These are phyloP conservation scores for Botrylloides violaceus DNA, from an alignment of 23 tunicate species.

Conservation along the genomic window DNA sequence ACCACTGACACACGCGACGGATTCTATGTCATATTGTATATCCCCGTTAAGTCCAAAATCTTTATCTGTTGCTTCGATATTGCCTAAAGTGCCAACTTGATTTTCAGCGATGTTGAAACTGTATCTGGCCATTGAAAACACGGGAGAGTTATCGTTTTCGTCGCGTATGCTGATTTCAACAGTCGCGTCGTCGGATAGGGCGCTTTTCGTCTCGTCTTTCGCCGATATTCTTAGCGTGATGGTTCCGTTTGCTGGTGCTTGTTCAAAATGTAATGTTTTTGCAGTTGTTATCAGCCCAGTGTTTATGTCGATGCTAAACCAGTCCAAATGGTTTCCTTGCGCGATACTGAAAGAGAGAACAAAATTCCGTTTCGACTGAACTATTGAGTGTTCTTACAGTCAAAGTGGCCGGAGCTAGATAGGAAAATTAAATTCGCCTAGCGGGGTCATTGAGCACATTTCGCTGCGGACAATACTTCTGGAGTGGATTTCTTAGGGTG, in stretches of 20 bases:
- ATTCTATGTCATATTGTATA: constrained; percentile 36
- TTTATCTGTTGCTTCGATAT: constrained; percentile 41
- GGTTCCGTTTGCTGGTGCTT: constrained; percentile 9
- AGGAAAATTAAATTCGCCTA: too few species aligned
- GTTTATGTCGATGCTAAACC: constrained; percentile 47
- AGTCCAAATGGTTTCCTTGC: constrained; percentile 40
- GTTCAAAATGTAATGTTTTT: constrained; percentile 17
- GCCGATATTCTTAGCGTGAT: constrained; percentile 33
- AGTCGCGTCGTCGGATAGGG: constrained; percentile 19
- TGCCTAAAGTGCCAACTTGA: constrained; percentile 15
- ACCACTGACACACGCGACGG: neutral
- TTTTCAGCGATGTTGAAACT: constrained; percentile 8
- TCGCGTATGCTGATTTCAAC: constrained; percentile 35
- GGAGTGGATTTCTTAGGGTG: too few species aligned
- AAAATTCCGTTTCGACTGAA: too few species aligned
- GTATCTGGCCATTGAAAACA: constrained; percentile 19
- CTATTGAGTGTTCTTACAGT: neutral
- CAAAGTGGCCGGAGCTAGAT: too few species aligned
- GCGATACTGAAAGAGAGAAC: constrained; percentile 34
- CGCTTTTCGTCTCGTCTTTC: constrained; percentile 42
- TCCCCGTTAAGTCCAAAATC: constrained; percentile 59
- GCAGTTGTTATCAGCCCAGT: constrained; percentile 60
- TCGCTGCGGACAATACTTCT: too few species aligned
- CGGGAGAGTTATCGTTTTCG: constrained; percentile 77
- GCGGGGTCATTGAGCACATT: too few species aligned